These are phyloP conservation scores for Hetaerina titia DNA, from an alignment of 2,888 invertebrate species.

Conservation along the genomic window DNA sequence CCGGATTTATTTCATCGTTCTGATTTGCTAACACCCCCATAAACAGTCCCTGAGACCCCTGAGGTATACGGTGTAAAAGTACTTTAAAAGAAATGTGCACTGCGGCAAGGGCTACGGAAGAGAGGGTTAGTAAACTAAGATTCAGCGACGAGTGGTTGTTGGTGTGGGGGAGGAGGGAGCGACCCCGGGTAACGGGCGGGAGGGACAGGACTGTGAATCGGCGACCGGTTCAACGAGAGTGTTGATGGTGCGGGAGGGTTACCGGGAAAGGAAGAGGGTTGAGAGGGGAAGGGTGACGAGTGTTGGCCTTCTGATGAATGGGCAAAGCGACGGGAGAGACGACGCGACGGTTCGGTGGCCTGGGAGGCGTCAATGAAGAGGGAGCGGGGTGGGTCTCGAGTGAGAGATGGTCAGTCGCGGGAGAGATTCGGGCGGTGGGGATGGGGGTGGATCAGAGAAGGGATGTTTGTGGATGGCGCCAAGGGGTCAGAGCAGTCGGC, in stretches of 20 bases:
- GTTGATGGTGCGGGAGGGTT: not conserved
- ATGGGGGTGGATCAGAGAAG: not conserved
- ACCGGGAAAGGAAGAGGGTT: not conserved
- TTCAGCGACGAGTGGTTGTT: not conserved
- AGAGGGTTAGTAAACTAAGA: not conserved
- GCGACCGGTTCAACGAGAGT: not conserved
- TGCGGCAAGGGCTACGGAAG: not conserved
- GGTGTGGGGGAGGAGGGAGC: not conserved
- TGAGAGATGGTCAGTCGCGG: not conserved
- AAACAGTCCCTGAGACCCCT: too few species aligned
- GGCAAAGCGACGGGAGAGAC: not conserved
- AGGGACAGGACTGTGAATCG: not conserved
- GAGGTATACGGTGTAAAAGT: too few species aligned
- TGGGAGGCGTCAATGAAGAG: conserved; percentile 52
- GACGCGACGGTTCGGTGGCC: not conserved
- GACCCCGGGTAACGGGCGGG: not conserved
- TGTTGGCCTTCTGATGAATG: conserved; percentile 48
- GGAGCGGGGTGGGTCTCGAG: not conserved
- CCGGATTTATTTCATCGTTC: too few species aligned
- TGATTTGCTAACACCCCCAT: too few species aligned
- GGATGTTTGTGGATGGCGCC: conserved; percentile 52
- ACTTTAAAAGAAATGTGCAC: too few species aligned
- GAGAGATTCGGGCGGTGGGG: too few species aligned
- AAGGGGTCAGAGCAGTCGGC: conserved; percentile 37
- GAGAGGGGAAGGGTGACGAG: not conserved